A percentile compares a stretch with the other conserved stretches of the same genome.
phyloP scores from a whole-genome alignment of 1,140 invertebrate genomes.

The Drosophila arizonae region DNA sequence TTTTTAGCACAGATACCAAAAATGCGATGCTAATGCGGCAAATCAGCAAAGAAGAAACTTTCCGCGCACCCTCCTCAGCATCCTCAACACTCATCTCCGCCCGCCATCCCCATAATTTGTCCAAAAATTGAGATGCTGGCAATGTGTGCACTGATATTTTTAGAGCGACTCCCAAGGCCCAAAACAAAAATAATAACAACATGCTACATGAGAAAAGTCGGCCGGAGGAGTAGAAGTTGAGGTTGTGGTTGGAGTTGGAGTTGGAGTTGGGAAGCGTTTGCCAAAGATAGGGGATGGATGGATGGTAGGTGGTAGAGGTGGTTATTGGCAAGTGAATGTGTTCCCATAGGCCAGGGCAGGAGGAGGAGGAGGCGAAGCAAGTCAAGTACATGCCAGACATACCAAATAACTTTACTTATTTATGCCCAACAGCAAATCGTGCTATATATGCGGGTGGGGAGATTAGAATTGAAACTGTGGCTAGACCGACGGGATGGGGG shows the following conservation, averaged over 20 bases:
- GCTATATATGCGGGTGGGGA: conserved; percentile 4
- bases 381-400: conserved; percentile 66
- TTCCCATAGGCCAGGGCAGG: background rate
- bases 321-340: conserved; percentile 8
- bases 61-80: background rate
- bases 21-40: conserved; percentile 26
- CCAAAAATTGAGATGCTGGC: conserved; percentile 70
- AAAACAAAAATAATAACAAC: conserved; percentile 54
- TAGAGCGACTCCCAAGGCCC: conserved; percentile 5
- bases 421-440: conserved; percentile 45
- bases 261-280: background rate
- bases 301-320: background rate
- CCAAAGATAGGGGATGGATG: background rate
- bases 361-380: background rate
- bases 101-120: background rate
- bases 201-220: conserved; percentile 10
- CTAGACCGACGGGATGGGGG: background rate
- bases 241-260: background rate
- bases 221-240: background rate
- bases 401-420: conserved; percentile 77
- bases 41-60: conserved; percentile 15
- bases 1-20: conserved; percentile 44
- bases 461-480: conserved; percentile 4
- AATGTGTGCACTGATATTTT: conserved; percentile 69
- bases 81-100: background rate